A percentile compares a stretch with the other conserved stretches of the same genome.
These are phyloP conservation scores for Platichthys flesus DNA, from an alignment of 2,113 vertebrate genomes.

Conservation along the genomic window DNA sequence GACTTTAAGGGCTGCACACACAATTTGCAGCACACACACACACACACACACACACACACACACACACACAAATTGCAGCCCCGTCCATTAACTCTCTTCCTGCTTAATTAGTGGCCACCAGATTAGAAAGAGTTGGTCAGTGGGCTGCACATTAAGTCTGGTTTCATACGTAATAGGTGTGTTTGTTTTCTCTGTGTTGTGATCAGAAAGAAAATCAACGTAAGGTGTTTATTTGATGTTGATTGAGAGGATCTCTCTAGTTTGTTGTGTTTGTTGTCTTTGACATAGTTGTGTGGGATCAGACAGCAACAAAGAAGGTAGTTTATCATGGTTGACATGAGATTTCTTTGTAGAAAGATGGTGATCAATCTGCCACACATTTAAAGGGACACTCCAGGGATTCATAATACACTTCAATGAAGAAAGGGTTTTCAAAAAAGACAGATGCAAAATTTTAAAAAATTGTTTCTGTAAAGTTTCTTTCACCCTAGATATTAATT, in stretches of 20 bases:
- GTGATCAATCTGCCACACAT: not conserved
- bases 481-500: no score
- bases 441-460: no score
- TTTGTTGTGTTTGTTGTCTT: not conserved
- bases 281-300: not conserved
- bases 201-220: not conserved
- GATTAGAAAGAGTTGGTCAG: constrained; percentile 33
- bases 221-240: not conserved
- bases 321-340: not conserved
- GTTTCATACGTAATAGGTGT: no score
- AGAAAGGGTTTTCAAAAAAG: no score
- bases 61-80: not conserved
- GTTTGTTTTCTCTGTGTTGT: no score
- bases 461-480: no score
- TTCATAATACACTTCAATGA: no score
- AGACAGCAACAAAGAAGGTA: not conserved
- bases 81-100: constrained; percentile 49
- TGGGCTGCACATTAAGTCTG: no score
- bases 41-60: not conserved
- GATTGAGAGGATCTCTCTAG: not conserved
- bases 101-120: constrained; percentile 53
- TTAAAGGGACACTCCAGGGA: not conserved
- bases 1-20: constrained; percentile 16
- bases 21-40: not conserved
- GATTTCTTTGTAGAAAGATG: not conserved